phyloP scores from a whole-genome alignment of 2,113 vertebrate genomes.

The Rousettus leschenaultii region DNA sequence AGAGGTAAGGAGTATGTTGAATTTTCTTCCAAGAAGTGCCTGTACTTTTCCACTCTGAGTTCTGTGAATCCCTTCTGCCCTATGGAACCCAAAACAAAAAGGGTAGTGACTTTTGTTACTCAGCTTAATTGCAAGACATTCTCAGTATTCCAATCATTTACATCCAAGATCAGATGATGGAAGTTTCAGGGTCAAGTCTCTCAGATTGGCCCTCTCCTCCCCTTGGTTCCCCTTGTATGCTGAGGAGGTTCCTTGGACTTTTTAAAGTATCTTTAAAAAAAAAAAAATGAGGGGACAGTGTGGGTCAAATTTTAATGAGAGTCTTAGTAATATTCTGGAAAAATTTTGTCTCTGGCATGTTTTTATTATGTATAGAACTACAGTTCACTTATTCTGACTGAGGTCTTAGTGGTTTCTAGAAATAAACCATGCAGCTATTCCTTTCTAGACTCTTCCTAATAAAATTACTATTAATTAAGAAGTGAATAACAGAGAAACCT shows the following conservation, averaged over 20 bases:
- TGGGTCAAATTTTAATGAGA: not conserved
- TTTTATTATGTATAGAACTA: not conserved
- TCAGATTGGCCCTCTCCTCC: not conserved
- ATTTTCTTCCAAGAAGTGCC: not conserved
- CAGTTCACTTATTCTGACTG: not conserved
- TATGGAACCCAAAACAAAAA: not conserved
- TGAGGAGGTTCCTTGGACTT: not conserved
- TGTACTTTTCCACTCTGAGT: constrained; percentile 10
- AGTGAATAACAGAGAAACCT: not conserved
- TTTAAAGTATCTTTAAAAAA: not conserved
- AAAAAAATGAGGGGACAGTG: not conserved
- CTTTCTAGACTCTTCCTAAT: not conserved
- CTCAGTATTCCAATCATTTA: not conserved
- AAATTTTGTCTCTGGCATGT: not conserved
- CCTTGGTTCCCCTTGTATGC: not conserved
- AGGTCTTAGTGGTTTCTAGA: constrained; percentile 18
- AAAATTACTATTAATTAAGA: not conserved
- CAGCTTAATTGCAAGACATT: not conserved
- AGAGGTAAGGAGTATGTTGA: not conserved
- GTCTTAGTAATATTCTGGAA: not conserved
- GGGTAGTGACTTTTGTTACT: not conserved
- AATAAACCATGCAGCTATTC: not conserved
- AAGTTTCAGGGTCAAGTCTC: not conserved
- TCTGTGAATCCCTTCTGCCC: not conserved
- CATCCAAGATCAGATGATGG: not conserved